phyloP scores from a whole-genome alignment of 2,113 vertebrate genomes.

The Zeus faber region DNA sequence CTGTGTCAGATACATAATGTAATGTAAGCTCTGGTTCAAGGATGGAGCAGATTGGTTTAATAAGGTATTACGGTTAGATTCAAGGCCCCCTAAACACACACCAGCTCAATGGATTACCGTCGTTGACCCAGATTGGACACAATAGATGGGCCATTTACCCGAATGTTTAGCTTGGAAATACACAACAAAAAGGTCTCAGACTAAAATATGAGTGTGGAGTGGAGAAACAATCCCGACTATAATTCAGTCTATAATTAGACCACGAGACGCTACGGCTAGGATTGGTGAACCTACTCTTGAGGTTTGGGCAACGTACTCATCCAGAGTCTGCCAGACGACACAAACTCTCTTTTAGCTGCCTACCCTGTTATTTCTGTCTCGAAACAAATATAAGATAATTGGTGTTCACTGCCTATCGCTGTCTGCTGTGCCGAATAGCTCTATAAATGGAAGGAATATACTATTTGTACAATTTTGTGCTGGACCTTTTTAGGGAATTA shows the following conservation, averaged over 20 bases:
- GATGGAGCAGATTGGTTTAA: no score
- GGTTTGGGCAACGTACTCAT: conserved; percentile 41
- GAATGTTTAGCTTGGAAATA: no score
- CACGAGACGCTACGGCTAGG: conserved; percentile 28
- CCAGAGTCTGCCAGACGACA: conserved; percentile 53
- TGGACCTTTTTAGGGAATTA: conserved; percentile 46
- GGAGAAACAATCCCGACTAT: no score
- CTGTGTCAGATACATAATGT: no score
- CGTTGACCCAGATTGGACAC: no score
- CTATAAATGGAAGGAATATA: conserved; percentile 48
- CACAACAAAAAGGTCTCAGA: conserved; percentile 40
- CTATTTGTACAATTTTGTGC: no score
- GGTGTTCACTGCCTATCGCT: conserved; percentile 46
- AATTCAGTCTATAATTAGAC: conserved; percentile 57
- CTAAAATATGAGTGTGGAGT: conserved; percentile 44
- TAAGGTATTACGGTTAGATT: no score
- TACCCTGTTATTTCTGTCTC: conserved; percentile 56
- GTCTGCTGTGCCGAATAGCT: conserved; percentile 44
- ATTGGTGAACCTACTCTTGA: conserved; percentile 36
- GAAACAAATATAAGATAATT: conserved; percentile 48
- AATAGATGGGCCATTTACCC: no score
- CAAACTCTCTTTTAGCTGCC: conserved; percentile 44
- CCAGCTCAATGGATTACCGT: no score
- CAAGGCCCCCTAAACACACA: no score
- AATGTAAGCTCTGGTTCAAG: no score